A percentile compares a stretch with the other conserved stretches of the same genome.
These are phyloP conservation scores for Lapara coniferarum DNA, from an alignment of 2,888 invertebrate genomes.

Conservation along the genomic window DNA sequence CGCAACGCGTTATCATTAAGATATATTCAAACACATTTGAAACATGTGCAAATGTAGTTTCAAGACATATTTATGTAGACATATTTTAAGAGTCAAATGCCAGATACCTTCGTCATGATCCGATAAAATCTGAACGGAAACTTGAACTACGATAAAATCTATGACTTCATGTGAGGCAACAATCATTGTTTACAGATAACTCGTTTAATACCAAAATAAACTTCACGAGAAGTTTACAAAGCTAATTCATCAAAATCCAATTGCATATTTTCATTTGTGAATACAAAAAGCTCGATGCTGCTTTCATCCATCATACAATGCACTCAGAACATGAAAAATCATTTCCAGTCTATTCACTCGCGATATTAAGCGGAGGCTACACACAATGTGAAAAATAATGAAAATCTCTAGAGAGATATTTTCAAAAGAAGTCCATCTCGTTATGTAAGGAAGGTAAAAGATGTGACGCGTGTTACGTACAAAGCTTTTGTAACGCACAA, in stretches of 20 bases:
- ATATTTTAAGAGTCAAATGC: neutral
- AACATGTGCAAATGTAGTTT: constrained; percentile 26
- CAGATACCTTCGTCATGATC: neutral
- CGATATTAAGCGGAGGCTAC: constrained; percentile 3
- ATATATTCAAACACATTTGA: constrained; percentile 44
- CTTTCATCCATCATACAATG: constrained; percentile 7
- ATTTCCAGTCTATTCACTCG: neutral
- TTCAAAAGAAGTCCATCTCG: neutral
- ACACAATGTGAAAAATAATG: constrained; percentile 14
- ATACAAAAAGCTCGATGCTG: neutral
- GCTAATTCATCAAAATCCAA: neutral
- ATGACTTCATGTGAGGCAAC: neutral
- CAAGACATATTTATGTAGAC: constrained; percentile 22
- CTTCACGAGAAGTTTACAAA: neutral
- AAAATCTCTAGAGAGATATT: neutral
- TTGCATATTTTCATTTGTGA: neutral
- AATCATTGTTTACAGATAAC: neutral
- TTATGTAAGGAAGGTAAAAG: neutral
- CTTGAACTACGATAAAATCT: neutral
- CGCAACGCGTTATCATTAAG: constrained; percentile 45
- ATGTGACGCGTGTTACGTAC: neutral
- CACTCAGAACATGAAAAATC: neutral
- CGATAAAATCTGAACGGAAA: neutral
- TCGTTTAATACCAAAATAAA: neutral
- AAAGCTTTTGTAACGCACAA: constrained; percentile 5